Percentiles rank a stretch among this genome's conserved stretches.
phyloP scores from a whole-genome alignment of 2,797 vertebrate genomes.

The Falco novaeseelandiae region DNA sequence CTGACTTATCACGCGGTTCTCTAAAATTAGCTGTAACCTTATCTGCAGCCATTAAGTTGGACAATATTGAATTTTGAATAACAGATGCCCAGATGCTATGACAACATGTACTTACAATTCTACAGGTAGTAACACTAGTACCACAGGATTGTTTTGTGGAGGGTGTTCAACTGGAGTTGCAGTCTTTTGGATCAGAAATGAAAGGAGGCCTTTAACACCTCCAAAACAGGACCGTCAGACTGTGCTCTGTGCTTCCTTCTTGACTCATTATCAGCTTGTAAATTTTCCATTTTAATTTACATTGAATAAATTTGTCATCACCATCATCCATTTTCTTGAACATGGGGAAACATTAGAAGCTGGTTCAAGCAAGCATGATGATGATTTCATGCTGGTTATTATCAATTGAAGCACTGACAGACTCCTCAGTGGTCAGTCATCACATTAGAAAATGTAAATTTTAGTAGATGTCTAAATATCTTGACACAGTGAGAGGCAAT shows the following conservation, averaged over 20 bases:
- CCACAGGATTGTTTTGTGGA: neutral
- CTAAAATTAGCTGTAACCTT: neutral
- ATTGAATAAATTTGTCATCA: conserved; percentile 15
- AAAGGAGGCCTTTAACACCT: neutral
- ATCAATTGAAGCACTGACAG: neutral
- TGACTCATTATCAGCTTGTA: neutral
- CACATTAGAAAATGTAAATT: conserved; percentile 22
- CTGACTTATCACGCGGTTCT: neutral
- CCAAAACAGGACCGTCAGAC: neutral
- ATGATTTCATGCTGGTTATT: conserved; percentile 11
- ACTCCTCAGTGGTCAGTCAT: conserved; percentile 23
- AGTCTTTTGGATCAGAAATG: neutral
- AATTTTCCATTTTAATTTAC: conserved; percentile 1
- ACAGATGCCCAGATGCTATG: neutral
- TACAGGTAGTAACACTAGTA: neutral
- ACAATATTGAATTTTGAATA: neutral
- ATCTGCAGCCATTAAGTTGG: neutral
- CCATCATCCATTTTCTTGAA: conserved; percentile 8
- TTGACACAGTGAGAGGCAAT: neutral
- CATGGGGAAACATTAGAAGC: neutral
- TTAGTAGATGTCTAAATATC: neutral
- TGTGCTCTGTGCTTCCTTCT: neutral
- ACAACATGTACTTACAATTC: neutral
- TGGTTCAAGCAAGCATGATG: neutral
- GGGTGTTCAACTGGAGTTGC: neutral